phyloP scores from a whole-genome alignment of 1,140 invertebrate genomes.

The Meteorus sp. region DNA sequence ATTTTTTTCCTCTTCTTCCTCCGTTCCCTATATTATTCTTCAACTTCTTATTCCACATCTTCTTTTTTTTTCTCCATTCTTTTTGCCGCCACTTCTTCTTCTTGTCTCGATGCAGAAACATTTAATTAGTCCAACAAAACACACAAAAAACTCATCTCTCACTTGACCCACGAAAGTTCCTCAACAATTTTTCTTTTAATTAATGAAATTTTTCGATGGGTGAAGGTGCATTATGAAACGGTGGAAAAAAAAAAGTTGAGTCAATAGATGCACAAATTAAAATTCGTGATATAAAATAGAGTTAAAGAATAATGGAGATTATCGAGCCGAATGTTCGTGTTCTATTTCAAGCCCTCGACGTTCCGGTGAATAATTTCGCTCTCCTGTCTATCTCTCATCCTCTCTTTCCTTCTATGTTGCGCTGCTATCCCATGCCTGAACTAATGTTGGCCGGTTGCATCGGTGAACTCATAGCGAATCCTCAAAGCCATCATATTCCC shows the following conservation, averaged over 20 bases:
- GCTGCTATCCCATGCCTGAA: not conserved
- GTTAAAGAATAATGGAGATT: not conserved
- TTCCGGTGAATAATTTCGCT: slow-evolving; percentile 4
- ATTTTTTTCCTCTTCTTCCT: slow-evolving; percentile 15
- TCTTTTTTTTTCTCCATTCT: not conserved
- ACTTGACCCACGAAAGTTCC: too few species aligned
- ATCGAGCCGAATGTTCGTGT: not conserved
- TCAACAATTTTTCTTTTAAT: too few species aligned
- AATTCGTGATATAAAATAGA: too few species aligned
- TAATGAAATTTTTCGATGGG: too few species aligned
- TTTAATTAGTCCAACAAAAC: not conserved
- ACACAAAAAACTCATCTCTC: not conserved
- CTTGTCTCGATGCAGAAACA: not conserved
- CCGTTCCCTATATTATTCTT: too few species aligned
- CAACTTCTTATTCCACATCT: not conserved
- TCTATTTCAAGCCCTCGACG: slow-evolving; percentile 2
- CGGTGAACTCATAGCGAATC: not conserved
- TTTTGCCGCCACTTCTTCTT: not conserved
- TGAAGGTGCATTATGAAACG: too few species aligned
- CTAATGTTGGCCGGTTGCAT: not conserved
- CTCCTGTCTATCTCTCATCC: not conserved
- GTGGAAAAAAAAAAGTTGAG: too few species aligned
- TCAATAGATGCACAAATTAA: too few species aligned
- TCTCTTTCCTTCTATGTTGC: too few species aligned
- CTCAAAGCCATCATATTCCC: not conserved